Percentiles rank a stretch among this genome's conserved stretches.
phyloP scores from a whole-genome alignment of 2,888 invertebrate species.

The Microchrysa polita region DNA sequence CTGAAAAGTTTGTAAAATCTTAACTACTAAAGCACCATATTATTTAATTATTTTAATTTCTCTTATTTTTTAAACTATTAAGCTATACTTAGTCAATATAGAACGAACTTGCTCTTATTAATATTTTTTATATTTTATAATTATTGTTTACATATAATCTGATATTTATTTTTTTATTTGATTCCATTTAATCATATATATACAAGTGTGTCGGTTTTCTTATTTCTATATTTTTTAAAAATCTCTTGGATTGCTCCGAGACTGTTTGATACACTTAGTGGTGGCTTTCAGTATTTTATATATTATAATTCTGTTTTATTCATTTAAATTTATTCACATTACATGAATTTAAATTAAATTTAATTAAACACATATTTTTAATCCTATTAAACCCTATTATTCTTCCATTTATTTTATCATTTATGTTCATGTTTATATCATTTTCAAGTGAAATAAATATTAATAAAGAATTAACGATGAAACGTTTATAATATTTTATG shows the following conservation, averaged over 20 bases:
- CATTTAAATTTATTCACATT: constrained; percentile 15
- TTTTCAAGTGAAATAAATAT: too few relatives aligned
- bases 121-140: constrained; percentile 22
- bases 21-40: constrained; percentile 43
- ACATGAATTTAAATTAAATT: not conserved
- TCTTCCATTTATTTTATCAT: too few relatives aligned
- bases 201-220: constrained; percentile 17
- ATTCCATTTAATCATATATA: not conserved
- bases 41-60: constrained; percentile 31
- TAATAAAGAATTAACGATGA: too few relatives aligned
- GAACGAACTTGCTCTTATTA: constrained; percentile 6
- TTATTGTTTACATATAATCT: constrained; percentile 16
- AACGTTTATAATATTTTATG: too few relatives aligned
- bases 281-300: constrained; percentile 40
- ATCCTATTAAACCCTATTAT: too few relatives aligned
- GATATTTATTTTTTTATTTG: constrained; percentile 21
- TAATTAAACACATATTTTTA: too few relatives aligned
- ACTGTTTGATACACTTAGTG: constrained; percentile 40
- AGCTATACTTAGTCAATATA: too few relatives aligned
- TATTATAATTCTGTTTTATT: too few relatives aligned
- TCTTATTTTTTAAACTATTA: too few relatives aligned
- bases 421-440: too few relatives aligned
- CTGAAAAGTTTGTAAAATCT: constrained; percentile 1
- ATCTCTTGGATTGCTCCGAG: constrained; percentile 12
- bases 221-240: not conserved